Evolutionary conservation across 2,888 invertebrate species (phyloP).

Genomic region (Pardosa pseudoannulata): DNA sequence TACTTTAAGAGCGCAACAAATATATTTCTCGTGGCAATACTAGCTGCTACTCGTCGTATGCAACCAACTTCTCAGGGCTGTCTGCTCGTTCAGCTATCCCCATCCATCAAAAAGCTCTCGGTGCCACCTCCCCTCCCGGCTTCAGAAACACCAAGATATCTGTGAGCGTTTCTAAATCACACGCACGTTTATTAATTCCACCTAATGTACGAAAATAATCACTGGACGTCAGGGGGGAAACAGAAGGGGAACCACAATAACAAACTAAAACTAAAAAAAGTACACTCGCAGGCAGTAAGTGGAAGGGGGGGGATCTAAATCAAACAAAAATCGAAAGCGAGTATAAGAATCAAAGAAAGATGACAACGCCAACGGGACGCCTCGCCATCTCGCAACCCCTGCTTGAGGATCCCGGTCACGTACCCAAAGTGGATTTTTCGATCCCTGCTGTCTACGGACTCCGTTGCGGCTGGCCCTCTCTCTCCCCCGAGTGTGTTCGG

Average conservation of each 20-base stretch:
- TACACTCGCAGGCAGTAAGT: too few relatives aligned
- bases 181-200: background rate
- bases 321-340: too few relatives aligned
- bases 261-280: too few relatives aligned
- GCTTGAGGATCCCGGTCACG: background rate
- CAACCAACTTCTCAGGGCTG: too few relatives aligned
- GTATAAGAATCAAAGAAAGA: background rate
- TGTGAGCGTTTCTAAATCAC: background rate
- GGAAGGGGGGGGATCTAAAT: too few relatives aligned
- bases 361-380: conserved; percentile 4
- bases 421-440: background rate
- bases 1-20: too few relatives aligned
- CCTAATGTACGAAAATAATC: conserved; percentile 3
- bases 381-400: background rate
- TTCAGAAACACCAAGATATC: background rate
- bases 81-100: background rate
- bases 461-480: too few relatives aligned
- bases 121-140: too few relatives aligned
- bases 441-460: too few relatives aligned
- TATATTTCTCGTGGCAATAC: too few relatives aligned
- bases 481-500: background rate
- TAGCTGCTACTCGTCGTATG: too few relatives aligned
- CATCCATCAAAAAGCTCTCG: background rate
- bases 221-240: background rate
- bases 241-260: background rate